phyloP scores from a whole-genome alignment of 30 jellyfish, hydroid and myxozoan species.

The Pelagia noctiluca region DNA sequence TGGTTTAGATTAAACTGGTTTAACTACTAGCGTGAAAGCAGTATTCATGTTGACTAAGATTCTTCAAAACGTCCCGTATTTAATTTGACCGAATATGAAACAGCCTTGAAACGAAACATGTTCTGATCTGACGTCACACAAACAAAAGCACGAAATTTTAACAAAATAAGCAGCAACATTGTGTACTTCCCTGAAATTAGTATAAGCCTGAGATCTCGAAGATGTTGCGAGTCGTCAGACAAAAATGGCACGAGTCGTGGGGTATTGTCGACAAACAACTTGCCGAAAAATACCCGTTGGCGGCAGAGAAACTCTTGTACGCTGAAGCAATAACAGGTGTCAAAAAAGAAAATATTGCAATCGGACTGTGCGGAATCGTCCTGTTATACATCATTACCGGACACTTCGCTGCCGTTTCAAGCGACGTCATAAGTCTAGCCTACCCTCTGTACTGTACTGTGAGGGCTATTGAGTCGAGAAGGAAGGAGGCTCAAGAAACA shows the following conservation, averaged over 20 bases:
- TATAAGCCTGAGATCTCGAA: too few species aligned
- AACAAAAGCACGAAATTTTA: too few species aligned
- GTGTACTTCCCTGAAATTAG: too few species aligned
- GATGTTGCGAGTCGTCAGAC: constrained; percentile 16
- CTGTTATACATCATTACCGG: constrained; percentile 33
- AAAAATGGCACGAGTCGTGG: constrained; percentile 51
- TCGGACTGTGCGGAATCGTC: constrained; percentile 9
- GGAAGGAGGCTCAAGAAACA: constrained; percentile 9
- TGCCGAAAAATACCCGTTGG: constrained; percentile 18
- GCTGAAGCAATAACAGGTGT: constrained; percentile 46
- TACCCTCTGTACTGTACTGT: constrained; percentile 59
- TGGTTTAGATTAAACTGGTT: too few species aligned
- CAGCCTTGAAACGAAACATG: too few species aligned
- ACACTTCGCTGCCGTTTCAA: constrained; percentile 41
- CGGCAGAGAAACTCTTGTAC: constrained; percentile 32
- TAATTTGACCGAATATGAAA: too few species aligned
- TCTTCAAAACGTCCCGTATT: too few species aligned
- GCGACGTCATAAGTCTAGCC: constrained; percentile 49
- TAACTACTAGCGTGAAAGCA: too few species aligned
- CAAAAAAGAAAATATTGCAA: constrained; percentile 30
- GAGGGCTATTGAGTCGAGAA: constrained; percentile 27
- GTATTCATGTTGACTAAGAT: too few species aligned
- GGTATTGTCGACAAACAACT: constrained; percentile 32
- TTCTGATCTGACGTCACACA: too few species aligned
- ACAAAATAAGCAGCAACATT: too few species aligned